Base-by-base conservation (phyloP, 2,888 invertebrate species). In the Steinernema carpocapsae region DNA sequence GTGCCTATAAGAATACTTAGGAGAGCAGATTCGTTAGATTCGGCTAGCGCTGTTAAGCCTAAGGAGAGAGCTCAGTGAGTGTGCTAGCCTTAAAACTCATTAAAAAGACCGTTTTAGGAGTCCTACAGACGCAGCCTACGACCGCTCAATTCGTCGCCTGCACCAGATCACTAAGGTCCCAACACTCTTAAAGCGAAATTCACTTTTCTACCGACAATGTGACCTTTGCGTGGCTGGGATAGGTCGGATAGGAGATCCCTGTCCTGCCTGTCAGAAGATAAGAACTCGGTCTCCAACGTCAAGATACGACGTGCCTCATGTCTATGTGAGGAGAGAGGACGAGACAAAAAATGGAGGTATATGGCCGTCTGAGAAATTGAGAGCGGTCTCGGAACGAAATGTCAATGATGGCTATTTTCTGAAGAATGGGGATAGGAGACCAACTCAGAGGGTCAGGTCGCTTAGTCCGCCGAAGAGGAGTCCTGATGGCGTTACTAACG, bases 121-220 rank as follows among this genome's bases (percentile, higher is more conserved):
- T n/a, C 64, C 32, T 1, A 26, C 22, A 32, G 64, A 64, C 29
- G 32, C 26, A 10, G 64, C 29, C 32, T 64, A 64, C 64, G 64
- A 64, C 64, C 64, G 26, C 17, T 64, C 64, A 17, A 26, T 64
- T 6, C 64, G 64, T n/a, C 64, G 64, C 32, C 64, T 64, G 29
- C 64, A 32, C 32, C 29, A 32, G 19, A 32, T 64, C 26, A 64
- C 64, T 1, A 74, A 74, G 24, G 48, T 29, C 17, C 74, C 74
- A 19, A 64, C 74, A 17, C 71, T 74, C 17, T 71, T 74, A 24
- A 59, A 71, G 32, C 42, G 74, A 12, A 71, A 74, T 45, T 74
- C 74, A 51, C 26, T 64, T 19, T 74, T 72, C 72, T 74, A 74
- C 59, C 42, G 72, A 29, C 70, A 74, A 51, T 74, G 74, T 45